phyloP scores from a whole-genome alignment of 2,113 vertebrate species.

The Morphnarchus princeps region DNA sequence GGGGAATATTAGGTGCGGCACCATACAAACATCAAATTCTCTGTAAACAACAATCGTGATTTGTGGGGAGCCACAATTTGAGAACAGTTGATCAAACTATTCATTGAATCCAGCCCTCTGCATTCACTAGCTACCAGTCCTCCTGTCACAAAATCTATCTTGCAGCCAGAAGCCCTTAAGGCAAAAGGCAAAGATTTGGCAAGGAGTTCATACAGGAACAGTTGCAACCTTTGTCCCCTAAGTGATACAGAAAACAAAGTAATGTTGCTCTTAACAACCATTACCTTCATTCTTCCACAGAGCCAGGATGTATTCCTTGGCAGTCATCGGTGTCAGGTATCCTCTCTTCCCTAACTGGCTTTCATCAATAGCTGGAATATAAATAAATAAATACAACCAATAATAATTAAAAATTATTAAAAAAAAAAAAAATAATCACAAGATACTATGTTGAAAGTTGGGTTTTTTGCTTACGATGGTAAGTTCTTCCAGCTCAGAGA shows the following conservation, averaged over 20 bases:
- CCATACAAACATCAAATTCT: not conserved
- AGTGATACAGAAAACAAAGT: not conserved
- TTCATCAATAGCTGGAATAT: slow-evolving; percentile 61
- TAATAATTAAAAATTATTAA: not conserved
- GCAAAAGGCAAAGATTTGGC: not conserved
- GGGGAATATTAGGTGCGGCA: not conserved
- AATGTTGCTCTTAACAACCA: not conserved
- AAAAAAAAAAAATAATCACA: not conserved
- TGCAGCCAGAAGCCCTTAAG: not conserved
- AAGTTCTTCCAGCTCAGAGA: not conserved
- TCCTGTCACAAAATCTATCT: not conserved
- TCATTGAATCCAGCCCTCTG: not conserved
- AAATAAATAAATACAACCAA: not conserved
- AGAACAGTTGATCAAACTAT: not conserved
- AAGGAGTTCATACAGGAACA: not conserved
- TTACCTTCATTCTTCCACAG: slow-evolving; percentile 93
- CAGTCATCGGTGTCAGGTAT: slow-evolving; percentile 86
- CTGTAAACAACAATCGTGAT: not conserved
- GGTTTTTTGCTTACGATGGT: not conserved
- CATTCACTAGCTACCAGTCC: not conserved
- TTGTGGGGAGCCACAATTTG: not conserved
- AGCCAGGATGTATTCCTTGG: slow-evolving; percentile 79
- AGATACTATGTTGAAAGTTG: not conserved
- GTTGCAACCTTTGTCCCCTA: not conserved
- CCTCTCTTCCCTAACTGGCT: slow-evolving; percentile 78